Evolutionary conservation across 2,797 vertebrate genomes (phyloP).

Genomic region (Fundulus diaphanus): DNA sequence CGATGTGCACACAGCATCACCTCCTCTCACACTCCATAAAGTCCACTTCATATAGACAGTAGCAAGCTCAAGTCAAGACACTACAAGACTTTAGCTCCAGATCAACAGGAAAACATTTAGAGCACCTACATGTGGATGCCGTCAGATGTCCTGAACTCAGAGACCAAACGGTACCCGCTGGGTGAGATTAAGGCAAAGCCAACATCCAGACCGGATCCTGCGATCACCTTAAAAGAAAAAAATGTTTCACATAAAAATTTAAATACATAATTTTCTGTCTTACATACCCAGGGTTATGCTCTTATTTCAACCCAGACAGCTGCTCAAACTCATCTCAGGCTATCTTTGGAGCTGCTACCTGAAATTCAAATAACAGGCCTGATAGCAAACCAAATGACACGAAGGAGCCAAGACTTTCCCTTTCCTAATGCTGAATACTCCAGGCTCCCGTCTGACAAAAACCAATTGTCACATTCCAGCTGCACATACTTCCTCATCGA

Average conservation of each 20-base stretch:
- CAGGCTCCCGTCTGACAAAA: not conserved
- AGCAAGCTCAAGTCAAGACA: not conserved
- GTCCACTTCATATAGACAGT: too few species aligned
- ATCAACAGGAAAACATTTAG: not conserved
- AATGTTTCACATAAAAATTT: not conserved
- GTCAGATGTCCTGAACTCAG: conserved; percentile 85
- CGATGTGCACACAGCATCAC: not conserved
- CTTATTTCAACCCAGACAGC: not conserved
- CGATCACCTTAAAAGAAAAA: conserved; percentile 83
- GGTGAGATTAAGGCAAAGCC: conserved; percentile 87
- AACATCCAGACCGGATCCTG: conserved; percentile 87
- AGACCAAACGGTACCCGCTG: conserved; percentile 78
- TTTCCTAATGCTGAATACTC: not conserved
- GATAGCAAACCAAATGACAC: conserved; percentile 1
- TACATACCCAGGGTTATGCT: not conserved
- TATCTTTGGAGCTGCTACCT: conserved; percentile 2
- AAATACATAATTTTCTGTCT: not conserved
- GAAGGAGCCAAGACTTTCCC: not conserved
- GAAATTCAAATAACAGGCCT: conserved; percentile 36
- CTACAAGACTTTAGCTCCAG: not conserved
- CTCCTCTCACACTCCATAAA: not conserved
- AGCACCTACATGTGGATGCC: conserved; percentile 86
- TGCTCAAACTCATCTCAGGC: not conserved
- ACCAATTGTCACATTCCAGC: not conserved
- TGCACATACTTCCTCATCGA: not conserved